Evolutionary conservation across 1,140 invertebrate species (phyloP).

Genomic region (Drosophila sp.): DNA sequence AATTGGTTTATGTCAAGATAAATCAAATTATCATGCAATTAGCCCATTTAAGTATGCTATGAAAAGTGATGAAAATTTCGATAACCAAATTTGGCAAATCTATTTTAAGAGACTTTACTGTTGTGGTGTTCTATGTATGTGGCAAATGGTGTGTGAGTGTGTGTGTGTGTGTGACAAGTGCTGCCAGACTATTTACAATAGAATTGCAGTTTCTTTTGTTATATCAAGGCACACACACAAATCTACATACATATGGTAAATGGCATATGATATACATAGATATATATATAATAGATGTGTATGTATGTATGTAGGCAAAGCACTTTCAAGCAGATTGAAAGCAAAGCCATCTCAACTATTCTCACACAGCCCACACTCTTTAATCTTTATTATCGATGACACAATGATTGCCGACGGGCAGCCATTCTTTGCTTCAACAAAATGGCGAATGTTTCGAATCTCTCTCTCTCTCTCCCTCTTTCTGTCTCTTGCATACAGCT

Average conservation of each 20-base stretch:
- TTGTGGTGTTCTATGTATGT: not conserved
- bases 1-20: no score
- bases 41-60: constrained; percentile 1
- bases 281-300: not conserved
- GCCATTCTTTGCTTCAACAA: constrained; percentile 56
- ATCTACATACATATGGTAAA: not conserved
- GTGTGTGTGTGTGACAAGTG: constrained; percentile 22
- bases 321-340: constrained; percentile 15
- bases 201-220: constrained; percentile 75
- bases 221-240: constrained; percentile 23
- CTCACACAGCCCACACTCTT: constrained; percentile 31
- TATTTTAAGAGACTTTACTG: not conserved
- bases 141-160: constrained; percentile 14
- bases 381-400: constrained; percentile 78
- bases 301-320: not conserved
- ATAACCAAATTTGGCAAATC: not conserved
- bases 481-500: not conserved
- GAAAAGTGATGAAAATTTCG: not conserved
- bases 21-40: not conserved
- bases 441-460: constrained; percentile 47
- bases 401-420: constrained; percentile 69
- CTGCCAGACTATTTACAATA: constrained; percentile 77
- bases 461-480: constrained; percentile 9
- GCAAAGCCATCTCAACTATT: constrained; percentile 5
- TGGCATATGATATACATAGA: not conserved